Percentiles rank a stretch among this genome's conserved stretches.
Conservation (phyloP, 2,888 invertebrate species). For the Meliscaeva auricollis region DNA sequence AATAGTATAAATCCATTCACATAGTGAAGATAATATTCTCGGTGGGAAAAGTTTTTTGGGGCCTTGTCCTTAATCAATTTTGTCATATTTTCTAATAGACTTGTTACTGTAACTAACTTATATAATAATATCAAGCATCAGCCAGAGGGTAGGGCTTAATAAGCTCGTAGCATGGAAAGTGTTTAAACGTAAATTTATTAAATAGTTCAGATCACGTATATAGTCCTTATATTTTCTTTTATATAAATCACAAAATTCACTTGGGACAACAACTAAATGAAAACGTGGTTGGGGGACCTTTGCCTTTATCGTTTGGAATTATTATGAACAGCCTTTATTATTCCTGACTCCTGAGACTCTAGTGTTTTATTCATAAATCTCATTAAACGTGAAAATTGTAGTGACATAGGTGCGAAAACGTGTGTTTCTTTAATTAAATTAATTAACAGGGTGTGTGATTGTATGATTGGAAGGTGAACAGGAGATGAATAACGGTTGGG, state of each 20-base stretch:
- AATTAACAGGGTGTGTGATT: constrained; percentile 56
- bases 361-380: constrained; percentile 63
- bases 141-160: not conserved
- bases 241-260: constrained; percentile 65
- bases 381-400: constrained; percentile 58
- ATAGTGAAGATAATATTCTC: constrained; percentile 4
- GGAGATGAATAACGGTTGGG: constrained; percentile 21
- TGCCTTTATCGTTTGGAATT: not conserved
- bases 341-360: constrained; percentile 17
- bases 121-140: constrained; percentile 3
- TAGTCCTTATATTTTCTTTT: constrained; percentile 55
- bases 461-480: not conserved
- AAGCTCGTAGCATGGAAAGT: constrained; percentile 14
- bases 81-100: constrained; percentile 71
- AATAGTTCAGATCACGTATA: constrained; percentile 67
- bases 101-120: constrained; percentile 33
- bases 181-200: constrained; percentile 70
- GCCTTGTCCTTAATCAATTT: constrained; percentile 67
- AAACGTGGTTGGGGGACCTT: constrained; percentile 28
- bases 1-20: constrained; percentile 18
- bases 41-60: not conserved
- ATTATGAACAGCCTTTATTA: constrained; percentile 19
- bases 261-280: constrained; percentile 42
- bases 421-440: constrained; percentile 64
- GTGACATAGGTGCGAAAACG: constrained; percentile 51